Evolutionary conservation across 2,888 invertebrate species (phyloP), one percentile per base, ranked within the genome.

Genomic region (Disparrhopalites patrizii): DNA sequence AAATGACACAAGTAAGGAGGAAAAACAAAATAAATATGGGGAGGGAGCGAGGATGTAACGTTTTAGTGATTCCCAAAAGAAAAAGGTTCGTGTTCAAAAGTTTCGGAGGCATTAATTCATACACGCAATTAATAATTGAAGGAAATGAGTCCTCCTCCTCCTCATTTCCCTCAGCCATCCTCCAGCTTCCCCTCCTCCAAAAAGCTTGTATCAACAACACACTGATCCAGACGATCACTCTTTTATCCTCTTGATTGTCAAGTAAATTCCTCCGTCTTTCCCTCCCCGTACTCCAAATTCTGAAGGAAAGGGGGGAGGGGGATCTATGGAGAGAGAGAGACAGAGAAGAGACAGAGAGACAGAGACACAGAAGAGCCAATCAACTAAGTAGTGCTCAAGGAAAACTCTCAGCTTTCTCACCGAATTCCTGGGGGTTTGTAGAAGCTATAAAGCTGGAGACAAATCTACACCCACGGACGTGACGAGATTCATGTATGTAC

Each of bases 381-480:
- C 51, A 66, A 61, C 60, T 66, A 66, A 66, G 65, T 66, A 65
- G 64, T 58, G 38, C 25, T 64, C 54, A 52, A 57, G 65, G 56
- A 40, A 58, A 54, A 54, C 31, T 54, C n/a, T n/a, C 30, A 40
- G 20, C 43, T 25, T 40, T 30, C 43, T 18, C 58, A 43, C 43
- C 47, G 47, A 47, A 60, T 50, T 47, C 47, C 47, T n/a, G 33
- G 55, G 23, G 20, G 25, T 5, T 33, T 31, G 3, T 20, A 27
- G 18, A 61, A 27, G 47, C 20, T 28, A 31, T 50, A 50, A 30
- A 51, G 33, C 51, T 31, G 27, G 15, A 36, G 8, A 23, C 10
- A 47, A 25, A 25, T n/a, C 23, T 27, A 38, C 40, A 31, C 40
- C 51, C 36, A n/a, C n/a, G n/a, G n/a, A n/a, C n/a, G n/a, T n/a